These are phyloP conservation scores for Drosophila peninsularis DNA, from an alignment of 2,888 invertebrate species.

Conservation along the genomic window DNA sequence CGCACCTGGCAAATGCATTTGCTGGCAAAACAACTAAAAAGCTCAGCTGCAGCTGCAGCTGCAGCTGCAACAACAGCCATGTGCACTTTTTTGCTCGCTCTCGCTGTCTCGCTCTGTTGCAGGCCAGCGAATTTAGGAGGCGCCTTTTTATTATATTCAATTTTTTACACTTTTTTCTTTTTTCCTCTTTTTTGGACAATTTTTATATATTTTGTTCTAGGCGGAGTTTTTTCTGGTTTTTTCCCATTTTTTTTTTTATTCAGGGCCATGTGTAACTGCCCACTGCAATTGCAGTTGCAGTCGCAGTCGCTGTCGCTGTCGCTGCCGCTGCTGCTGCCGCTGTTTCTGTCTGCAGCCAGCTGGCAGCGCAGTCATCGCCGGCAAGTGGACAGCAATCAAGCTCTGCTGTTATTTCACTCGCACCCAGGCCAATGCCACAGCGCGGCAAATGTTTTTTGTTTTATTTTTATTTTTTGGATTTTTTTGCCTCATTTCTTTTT, in stretches of 20 bases:
- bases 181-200: slow-evolving; percentile 31
- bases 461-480: slow-evolving; percentile 38
- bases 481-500: slow-evolving; percentile 34
- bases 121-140: slow-evolving; percentile 57
- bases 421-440: slow-evolving; percentile 67
- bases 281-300: slow-evolving; percentile 21
- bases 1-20: slow-evolving; percentile 79
- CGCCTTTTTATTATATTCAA: slow-evolving; percentile 49
- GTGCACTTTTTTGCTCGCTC: slow-evolving; percentile 40
- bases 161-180: slow-evolving; percentile 27
- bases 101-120: slow-evolving; percentile 34
- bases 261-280: slow-evolving; percentile 48
- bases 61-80: slow-evolving; percentile 40
- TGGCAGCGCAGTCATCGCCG: slow-evolving; percentile 36
- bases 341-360: slow-evolving; percentile 4
- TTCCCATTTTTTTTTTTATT: slow-evolving; percentile 25
- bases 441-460: slow-evolving; percentile 45
- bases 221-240: slow-evolving; percentile 17
- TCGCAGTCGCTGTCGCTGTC: slow-evolving; percentile 23
- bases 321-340: slow-evolving; percentile 26
- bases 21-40: slow-evolving; percentile 73
- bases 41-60: slow-evolving; percentile 7
- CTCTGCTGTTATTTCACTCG: slow-evolving; percentile 83
- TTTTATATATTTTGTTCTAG: slow-evolving; percentile 57
- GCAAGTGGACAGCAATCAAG: slow-evolving; percentile 36